Evolutionary conservation across 2,888 invertebrate genomes (phyloP), one percentile per base, ranked within the genome.

Genomic region (Willowsia nigromaculata): DNA sequence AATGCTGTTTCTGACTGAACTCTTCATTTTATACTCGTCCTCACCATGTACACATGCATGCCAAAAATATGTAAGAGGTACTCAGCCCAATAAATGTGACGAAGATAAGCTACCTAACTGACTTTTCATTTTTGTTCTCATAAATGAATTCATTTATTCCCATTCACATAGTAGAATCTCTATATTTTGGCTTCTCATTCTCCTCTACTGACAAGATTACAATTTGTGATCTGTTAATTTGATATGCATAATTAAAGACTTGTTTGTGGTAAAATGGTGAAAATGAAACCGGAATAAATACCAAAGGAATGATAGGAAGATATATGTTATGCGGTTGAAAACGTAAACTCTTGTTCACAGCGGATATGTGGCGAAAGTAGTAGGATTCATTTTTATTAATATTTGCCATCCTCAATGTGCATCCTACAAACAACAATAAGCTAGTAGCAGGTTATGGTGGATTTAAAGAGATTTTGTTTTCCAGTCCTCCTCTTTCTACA

Each of bases 191-290:
- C 37, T 80, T 78, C 53, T 13, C 56, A 80, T 56, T 53, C 43
- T 27, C 76, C 1, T 68, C 1, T 74, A 50, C 80, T 83, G 82
- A 88, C 88, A 83, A 76, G 76, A 88, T 82, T 83, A 88, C 87
- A 62, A 80, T 83, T 50, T 83, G 88, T 83, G 53, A 84, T 84
- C 56, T 84, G 71, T 30, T 84, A 88, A 88, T 88, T 62, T 88
- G 88, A 76, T 88, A 88, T 88, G 88, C 88, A 88, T 88, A 88
- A 88, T 88, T 88, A 88, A 88, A 88, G 83, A 25, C 62, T 74
- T 74, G 68, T 40, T 15, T 65, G 68, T 68, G 43, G 6, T 71
- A 47, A 18, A n/a, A 5, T 68, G 40, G n/a, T 40, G 40, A 40
- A 71, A 84, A 84, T 84, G 71, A 84, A 84, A 84, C 43, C 53